Conservation (phyloP, 1,140 invertebrate species). For the Lucilia cuprina region DNA sequence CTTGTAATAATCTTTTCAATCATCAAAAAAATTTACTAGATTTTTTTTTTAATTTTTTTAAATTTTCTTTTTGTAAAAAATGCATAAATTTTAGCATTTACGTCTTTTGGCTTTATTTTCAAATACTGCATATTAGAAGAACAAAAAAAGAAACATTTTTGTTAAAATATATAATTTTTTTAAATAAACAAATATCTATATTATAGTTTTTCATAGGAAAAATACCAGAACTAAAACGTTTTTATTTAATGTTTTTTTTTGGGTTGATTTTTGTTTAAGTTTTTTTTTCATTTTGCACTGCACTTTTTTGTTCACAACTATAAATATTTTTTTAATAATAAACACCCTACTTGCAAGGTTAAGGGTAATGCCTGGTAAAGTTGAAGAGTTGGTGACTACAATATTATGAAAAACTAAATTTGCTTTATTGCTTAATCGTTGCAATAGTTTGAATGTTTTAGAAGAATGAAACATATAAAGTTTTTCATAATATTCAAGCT, state of each 20-base stretch:
- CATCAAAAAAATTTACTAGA: conserved; percentile 19
- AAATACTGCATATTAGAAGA: neutral
- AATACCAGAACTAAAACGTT: conserved; percentile 3
- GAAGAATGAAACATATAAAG: too few species aligned
- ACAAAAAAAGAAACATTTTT: conserved; percentile 15
- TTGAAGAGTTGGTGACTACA: too few species aligned
- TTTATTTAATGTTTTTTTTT: neutral
- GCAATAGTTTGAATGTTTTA: too few species aligned
- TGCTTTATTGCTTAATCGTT: too few species aligned
- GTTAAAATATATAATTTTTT: conserved; percentile 24
- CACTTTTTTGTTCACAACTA: conserved; percentile 5
- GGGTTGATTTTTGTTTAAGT: too few species aligned
- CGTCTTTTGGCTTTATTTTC: conserved; percentile 33
- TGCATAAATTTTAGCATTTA: conserved; percentile 34
- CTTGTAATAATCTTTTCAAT: conserved; percentile 4
- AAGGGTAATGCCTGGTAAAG: neutral
- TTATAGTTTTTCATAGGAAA: conserved; percentile 6
- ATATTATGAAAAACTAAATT: too few species aligned
- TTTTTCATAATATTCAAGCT: too few species aligned
- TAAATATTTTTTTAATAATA: conserved; percentile 5
- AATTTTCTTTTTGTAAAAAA: conserved; percentile 22
- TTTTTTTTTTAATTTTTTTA: neutral
- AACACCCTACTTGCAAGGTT: neutral
- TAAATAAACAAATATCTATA: conserved; percentile 10
- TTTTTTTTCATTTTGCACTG: neutral